Base-by-base conservation (phyloP, 2,888 invertebrate species). In the Hirtodrosophila alboralis region DNA sequence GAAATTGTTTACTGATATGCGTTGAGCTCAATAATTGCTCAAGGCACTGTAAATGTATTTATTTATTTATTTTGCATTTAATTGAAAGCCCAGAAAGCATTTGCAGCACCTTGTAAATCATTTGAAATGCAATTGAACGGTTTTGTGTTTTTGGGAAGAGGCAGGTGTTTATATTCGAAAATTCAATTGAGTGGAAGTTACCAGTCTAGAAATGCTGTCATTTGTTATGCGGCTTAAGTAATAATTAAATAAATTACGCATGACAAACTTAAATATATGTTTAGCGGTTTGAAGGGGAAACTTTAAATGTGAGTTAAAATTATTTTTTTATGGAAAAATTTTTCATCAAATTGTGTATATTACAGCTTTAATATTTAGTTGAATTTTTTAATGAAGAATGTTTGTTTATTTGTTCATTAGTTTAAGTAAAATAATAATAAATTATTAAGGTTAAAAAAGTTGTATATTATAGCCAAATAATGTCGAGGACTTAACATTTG, bases 131-230 rank as follows among this genome's bases (percentile, higher is more conserved):
- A 44, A 4, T 1, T 52, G 23, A n/a, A 23, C 5, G 31, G 3
- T 26, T 8, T n/a, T n/a, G n/a, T n/a, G 4, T 21, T 31, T 28
- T 9, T 45, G 31, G 60, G 33, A 21, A 10, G 43, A 44, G 56
- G 45, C 72, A 72, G 57, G 65, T 75, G 73, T 68, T 77, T 58
- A 53, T 62, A 62, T 57, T 64, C 40, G 38, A 23, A 57, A 75
- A 54, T 62, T 37, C 63, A 73, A 66, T 70, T 73, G 40, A 68
- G 56, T 52, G 54, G 31, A 72, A 60, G 66, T 58, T 37, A 12
- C 23, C 36, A 21, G 16, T 45, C 52, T 65, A 57, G 56, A 59
- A 36, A 62, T 56, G 59, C 57, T 63, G 72, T 59, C 62, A 65
- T 60, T 49, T 68, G 56, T 33, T 33, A 30, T 58, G 75, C 37